Evolutionary conservation across 2,113 vertebrate species (phyloP), one percentile per base, ranked within the genome.

Genomic region (Drymodes brunneopygia): DNA sequence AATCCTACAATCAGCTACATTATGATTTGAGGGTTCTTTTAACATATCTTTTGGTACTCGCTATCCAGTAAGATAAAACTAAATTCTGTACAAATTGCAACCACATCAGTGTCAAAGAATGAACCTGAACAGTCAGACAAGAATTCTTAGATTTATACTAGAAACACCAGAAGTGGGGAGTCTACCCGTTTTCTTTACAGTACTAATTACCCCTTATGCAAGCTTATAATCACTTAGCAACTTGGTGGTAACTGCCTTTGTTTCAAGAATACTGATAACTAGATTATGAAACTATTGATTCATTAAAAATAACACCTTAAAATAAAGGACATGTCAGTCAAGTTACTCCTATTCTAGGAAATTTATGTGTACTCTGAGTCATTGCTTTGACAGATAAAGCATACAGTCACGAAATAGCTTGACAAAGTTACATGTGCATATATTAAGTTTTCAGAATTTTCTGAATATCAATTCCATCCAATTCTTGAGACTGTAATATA

Each of bases 251-350:
- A 72, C n/a, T 47, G 42, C 24, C 73, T 85, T 92, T 86, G 74
- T 95, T 93, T 95, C 74, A 90, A 77, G 87, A 91, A 81, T 72
- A 90, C 61, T 36, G 78, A 42, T 86, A 88, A 91, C 23, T 35
- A 58, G 27, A 87, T 91, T 90, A 88, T 64, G 69, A 95, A 96
- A 86, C 77, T 48, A 92, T 31, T 69, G 35, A 35, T 61, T 90
- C 42, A 72, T 54, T 86, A 92, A 95, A 95, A 97, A 94, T 87
- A 96, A 67, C 70, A 91, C 48, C 51, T 83, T 67, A 72, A 87
- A 90, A 81, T 89, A 94, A 96, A 93, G 38, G 48, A 81, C 70
- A 83, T 44, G 77, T 84, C 94, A 95, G 42, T 94, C 79, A 96
- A 93, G 27, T 73, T 92, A 86, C 13, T 89, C 35, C 69, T 96